A percentile compares a stretch with the other conserved stretches of the same genome.
Conservation (phyloP, 2,797 vertebrate species). For the Paguma larvata region DNA sequence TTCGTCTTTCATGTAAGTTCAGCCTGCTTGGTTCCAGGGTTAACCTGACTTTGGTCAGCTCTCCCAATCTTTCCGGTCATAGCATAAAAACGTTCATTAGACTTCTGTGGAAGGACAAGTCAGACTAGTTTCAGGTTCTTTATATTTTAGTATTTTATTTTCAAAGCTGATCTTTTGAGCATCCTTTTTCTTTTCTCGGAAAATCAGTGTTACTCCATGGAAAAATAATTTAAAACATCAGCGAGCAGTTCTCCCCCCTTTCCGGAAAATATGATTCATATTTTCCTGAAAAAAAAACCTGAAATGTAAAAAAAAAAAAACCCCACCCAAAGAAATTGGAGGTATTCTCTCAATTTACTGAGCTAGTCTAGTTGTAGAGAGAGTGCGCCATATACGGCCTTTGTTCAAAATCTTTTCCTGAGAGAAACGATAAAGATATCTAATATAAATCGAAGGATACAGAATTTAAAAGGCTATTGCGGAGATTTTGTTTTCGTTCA, state of each 20-base stretch:
- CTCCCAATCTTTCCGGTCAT: background rate
- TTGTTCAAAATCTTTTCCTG: slow-evolving; percentile 30
- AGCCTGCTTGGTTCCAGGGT: background rate
- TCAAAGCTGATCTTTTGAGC: background rate
- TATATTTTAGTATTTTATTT: slow-evolving; percentile 40
- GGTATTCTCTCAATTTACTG: background rate
- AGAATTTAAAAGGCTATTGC: background rate
- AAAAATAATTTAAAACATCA: background rate
- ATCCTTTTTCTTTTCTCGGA: background rate
- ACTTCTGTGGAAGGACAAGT: background rate
- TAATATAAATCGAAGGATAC: background rate
- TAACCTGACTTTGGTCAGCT: background rate
- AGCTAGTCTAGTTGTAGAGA: background rate
- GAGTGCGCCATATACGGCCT: background rate
- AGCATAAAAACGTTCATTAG: background rate
- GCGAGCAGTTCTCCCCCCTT: background rate
- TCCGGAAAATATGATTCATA: background rate
- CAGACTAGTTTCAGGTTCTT: background rate
- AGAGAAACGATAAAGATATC: background rate
- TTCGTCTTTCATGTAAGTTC: background rate
- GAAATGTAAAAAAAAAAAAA: slow-evolving; percentile 33
- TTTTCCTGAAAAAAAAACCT: background rate
- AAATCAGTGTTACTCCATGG: background rate
- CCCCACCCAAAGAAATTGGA: background rate
- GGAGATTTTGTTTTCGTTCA: slow-evolving; percentile 51